phyloP scores from a whole-genome alignment of 2,113 vertebrate genomes.

The Camelus bactrianus region DNA sequence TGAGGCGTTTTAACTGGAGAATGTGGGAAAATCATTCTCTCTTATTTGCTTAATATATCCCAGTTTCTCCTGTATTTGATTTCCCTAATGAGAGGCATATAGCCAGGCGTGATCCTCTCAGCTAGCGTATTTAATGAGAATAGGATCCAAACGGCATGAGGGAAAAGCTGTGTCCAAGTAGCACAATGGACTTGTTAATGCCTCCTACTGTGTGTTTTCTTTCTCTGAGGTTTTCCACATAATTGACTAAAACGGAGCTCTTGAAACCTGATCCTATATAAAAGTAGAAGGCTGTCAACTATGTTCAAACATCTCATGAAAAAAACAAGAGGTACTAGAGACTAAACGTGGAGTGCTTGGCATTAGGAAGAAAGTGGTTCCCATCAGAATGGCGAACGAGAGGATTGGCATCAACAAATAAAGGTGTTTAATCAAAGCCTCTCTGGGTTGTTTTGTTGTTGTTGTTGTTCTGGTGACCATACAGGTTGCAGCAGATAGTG shows the following conservation, averaged over 20 bases:
- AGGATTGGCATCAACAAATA: neutral
- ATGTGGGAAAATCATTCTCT: neutral
- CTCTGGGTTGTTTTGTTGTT: neutral
- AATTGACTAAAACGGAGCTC: constrained; percentile 19
- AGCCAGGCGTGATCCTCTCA: neutral
- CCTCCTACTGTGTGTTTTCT: neutral
- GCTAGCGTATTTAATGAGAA: neutral
- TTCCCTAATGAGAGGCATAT: neutral
- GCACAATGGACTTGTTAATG: neutral
- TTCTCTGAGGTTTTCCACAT: neutral
- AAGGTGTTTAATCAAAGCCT: constrained; percentile 2
- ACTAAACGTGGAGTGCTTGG: neutral
- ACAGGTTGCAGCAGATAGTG: neutral
- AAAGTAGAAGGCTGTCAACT: neutral
- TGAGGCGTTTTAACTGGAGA: constrained; percentile 8
- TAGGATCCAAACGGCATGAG: constrained; percentile 38
- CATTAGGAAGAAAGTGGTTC: constrained; percentile 7
- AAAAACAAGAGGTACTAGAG: neutral
- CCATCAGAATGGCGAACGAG: neutral
- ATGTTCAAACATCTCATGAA: neutral
- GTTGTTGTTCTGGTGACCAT: neutral
- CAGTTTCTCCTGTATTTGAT: neutral
- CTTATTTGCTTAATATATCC: constrained; percentile 9
- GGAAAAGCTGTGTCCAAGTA: neutral
- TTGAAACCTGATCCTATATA: neutral